phyloP scores from a whole-genome alignment of 2,797 vertebrate genomes.

The Psittacula derbiana region DNA sequence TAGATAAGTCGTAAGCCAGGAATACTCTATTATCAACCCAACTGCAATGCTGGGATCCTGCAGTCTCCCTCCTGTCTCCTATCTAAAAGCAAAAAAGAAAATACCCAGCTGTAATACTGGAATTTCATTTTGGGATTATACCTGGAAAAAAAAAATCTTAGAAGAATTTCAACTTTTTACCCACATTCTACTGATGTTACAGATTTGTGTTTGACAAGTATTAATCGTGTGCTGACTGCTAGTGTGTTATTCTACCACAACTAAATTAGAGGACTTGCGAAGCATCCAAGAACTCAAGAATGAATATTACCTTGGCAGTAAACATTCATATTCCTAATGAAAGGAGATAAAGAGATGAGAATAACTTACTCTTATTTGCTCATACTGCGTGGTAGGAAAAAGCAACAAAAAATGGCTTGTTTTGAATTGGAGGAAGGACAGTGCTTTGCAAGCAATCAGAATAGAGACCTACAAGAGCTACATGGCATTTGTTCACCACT shows the following conservation, averaged over 20 bases:
- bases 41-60: neutral
- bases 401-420: neutral
- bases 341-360: neutral
- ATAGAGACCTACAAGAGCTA: neutral
- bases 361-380: neutral
- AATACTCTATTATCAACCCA: neutral
- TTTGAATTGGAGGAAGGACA: neutral
- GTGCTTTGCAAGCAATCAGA: neutral
- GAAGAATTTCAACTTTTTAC: neutral
- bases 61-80: neutral
- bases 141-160: neutral
- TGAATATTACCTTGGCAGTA: neutral
- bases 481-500: neutral
- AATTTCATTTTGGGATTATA: neutral
- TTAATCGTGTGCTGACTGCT: neutral
- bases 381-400: rapidly evolving
- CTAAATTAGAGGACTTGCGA: neutral
- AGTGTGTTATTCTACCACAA: neutral
- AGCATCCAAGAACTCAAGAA: neutral
- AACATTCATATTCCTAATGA: neutral
- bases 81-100: neutral
- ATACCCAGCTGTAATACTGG: neutral
- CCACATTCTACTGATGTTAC: neutral
- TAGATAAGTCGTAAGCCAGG: neutral
- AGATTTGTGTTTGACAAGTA: rapidly evolving